Conservation (phyloP, 1,140 invertebrate genomes). For the Panagrolaimus sp. region DNA sequence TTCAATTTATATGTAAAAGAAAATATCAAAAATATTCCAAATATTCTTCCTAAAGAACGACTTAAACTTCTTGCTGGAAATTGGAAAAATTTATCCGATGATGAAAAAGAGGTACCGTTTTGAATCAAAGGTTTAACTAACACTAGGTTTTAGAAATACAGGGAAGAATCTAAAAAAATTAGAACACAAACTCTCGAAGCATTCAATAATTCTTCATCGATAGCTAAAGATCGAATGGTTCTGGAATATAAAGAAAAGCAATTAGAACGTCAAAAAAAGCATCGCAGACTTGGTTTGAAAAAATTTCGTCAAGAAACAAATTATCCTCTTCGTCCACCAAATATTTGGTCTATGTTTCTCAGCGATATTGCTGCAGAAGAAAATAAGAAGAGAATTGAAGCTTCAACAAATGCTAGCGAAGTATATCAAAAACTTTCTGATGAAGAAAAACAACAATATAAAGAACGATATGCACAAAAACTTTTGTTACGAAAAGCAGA, state of each 20-base stretch:
- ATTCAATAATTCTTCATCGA: no score
- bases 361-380: no score
- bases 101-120: neutral
- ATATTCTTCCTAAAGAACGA: neutral
- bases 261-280: neutral
- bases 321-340: neutral
- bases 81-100: neutral
- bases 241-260: neutral
- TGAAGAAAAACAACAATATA: no score
- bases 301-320: neutral
- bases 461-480: no score
- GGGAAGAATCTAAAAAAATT: neutral
- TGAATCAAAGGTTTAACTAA: neutral
- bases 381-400: no score
- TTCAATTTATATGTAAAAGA: neutral
- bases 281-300: neutral
- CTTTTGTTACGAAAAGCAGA: no score
- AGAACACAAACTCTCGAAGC: neutral
- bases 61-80: neutral
- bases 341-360: neutral
- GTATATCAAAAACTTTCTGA: no score
- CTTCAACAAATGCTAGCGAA: no score
- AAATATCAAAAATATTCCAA: neutral
- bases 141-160: slow-evolving; percentile 1
- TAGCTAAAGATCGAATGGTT: neutral